Base-by-base conservation (phyloP, 2,888 invertebrate species). In the Perizoma flavofasciatum region DNA sequence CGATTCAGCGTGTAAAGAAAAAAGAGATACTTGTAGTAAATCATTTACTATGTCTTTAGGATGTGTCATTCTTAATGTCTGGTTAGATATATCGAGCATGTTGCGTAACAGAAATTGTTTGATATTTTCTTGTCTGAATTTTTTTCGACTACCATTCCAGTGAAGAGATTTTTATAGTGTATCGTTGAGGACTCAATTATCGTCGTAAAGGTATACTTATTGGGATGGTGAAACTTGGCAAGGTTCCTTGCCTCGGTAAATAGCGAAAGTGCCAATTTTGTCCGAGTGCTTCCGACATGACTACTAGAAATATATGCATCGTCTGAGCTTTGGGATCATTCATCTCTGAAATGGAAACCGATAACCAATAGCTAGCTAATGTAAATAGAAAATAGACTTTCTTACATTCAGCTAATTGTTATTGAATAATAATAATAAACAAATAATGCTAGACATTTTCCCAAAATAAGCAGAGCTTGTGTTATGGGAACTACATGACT, bases 41-140 rank as follows among this genome's bases (percentile, higher is more conserved):
- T 84, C 82, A 85, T 81, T 80, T 79, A 80, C 76, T 79, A 81
- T 81, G 78, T 81, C 77, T 82, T 76, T 78, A 76, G 75, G 73
- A 75, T 77, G 76, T 79, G 78, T 78, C 78, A 78, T 70, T 66
- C 68, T 66, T 72, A 75, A 74, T 75, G 76, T 76, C 75, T 78
- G 69, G 73, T 65, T 49, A 67, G 75, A 73, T 72, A 75, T 75
- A 73, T 75, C 72, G 70, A 68, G 71, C 59, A 60, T 75, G 78
- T 81, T 81, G 78, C 75, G 72, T 75, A 78, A 78, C 73, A 68
- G 66, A 65, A 61, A 70, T 67, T 67, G n/a, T n/a, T n/a, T n/a
- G n/a, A 66, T 70, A 69, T 72, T 66, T 61, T 74, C 55, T 68
- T 70, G 63, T 65, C 70, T 65, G 70, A 63, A 67, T 71, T 72